Evolutionary conservation across 2,797 vertebrate genomes (phyloP), one percentile per base, ranked within the genome.

Genomic region (Salmo trutta): DNA sequence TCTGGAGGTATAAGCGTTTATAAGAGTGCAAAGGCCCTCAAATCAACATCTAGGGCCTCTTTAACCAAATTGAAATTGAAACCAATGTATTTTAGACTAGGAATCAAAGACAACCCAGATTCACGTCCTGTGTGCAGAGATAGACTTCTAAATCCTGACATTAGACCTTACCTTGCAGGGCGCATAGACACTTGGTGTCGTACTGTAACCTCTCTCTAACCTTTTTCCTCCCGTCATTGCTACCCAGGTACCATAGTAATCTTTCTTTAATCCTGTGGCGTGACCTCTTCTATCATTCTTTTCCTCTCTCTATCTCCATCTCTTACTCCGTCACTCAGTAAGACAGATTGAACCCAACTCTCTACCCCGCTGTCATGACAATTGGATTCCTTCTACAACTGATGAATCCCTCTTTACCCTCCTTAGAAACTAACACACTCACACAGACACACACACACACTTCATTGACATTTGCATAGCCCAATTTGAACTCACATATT

Each of bases 311-410:
- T 74, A 29, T 0, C 2, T 74, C 59, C 65, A 51, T 70, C 0
- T 74, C 65, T 64, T 12, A 79, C 75, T 73, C 41, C 19, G 52
- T 62, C 21, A 0, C 74, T 79, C 47, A 75, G 51, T 14, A 59
- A 72, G 53, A 65, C 62, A 41, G 70, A 33, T 3, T 52, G 79
- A 64, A 75, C 0, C 0, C 52, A 21, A 2, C 52, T 75, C 75
- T 53, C 74, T 51, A 56, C 75, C 70, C 76, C 73, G 77, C 83
- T 83, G 81, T 80, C 80, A 82, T 76, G 72, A 80, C 78, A 75
- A 65, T 82, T 79, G 70, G 82, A 86, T 86, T 83, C 31, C 79
- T 82, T 70, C 71, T 82, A 81, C 24, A 87, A 80, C 79, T 12
- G 79, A 79, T 83, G 62, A 15, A 83, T 52, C 75, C 69, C 17